A percentile compares a stretch with the other conserved stretches of the same genome.
Evolutionary conservation across 2,797 vertebrate genomes (phyloP).

Genomic region (Typhlichthys eigenmanni): DNA sequence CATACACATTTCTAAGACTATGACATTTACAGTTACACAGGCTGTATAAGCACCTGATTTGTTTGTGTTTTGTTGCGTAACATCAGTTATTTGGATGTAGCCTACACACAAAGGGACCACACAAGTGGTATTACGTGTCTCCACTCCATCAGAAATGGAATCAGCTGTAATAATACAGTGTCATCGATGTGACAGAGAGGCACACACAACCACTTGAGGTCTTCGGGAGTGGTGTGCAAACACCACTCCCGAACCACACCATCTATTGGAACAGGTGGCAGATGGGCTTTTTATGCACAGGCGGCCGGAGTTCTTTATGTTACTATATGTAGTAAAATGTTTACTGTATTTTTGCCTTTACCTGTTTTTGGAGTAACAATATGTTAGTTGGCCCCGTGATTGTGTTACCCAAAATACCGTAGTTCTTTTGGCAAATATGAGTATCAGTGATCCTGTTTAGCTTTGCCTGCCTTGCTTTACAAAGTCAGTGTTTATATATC

Average conservation of each 20-base stretch:
- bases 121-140: slow-evolving; percentile 34
- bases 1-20: slow-evolving; percentile 48
- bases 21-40: slow-evolving; percentile 13
- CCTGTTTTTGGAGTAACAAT: no score
- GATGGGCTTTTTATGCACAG: not conserved
- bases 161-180: not conserved
- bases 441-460: no score
- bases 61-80: slow-evolving; percentile 4
- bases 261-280: slow-evolving; percentile 8
- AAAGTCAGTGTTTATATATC: no score
- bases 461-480: no score
- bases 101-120: slow-evolving; percentile 37
- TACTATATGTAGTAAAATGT: not conserved
- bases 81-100: not conserved
- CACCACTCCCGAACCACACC: slow-evolving; percentile 5
- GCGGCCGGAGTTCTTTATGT: not conserved
- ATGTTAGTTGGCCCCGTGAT: not conserved
- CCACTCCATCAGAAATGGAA: slow-evolving; percentile 24
- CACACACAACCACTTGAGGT: not conserved
- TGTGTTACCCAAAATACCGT: not conserved
- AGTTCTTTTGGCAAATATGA: not conserved
- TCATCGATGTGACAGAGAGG: not conserved
- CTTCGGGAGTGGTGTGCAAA: not conserved
- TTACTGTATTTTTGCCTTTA: no score
- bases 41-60: slow-evolving; percentile 29